Evolutionary conservation across 2,888 invertebrate genomes (phyloP).

Genomic region (Flabesymbios commensalis): DNA sequence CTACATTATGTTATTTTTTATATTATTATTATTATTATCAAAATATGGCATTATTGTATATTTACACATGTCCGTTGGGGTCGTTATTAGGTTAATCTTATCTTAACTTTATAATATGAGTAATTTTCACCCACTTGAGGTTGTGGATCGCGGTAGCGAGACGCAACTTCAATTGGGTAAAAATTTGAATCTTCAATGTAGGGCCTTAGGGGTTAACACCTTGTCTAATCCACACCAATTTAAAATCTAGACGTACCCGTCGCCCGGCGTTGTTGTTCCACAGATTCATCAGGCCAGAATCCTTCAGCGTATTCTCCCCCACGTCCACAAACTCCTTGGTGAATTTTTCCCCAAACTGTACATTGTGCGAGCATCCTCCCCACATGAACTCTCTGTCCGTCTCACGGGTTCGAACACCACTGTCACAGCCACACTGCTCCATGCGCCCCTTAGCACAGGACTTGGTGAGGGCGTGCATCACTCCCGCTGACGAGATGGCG

Average conservation of each 20-base stretch:
- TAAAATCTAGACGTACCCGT: conserved; percentile 71
- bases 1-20: too few species aligned
- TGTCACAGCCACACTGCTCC: conserved; percentile 86
- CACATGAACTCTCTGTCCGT: conserved; percentile 77
- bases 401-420: conserved; percentile 70
- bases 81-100: too few species aligned
- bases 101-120: too few species aligned
- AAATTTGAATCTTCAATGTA: too few species aligned
- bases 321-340: conserved; percentile 82
- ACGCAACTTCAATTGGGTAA: too few species aligned
- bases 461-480: conserved; percentile 84
- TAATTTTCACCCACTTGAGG: too few species aligned
- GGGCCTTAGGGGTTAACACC: too few species aligned
- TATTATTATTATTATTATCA: too few species aligned
- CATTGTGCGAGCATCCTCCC: conserved; percentile 88
- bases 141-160: too few species aligned
- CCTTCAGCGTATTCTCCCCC: conserved; percentile 72
- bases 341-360: conserved; percentile 78
- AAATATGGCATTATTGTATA: too few species aligned
- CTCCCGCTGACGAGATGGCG: conserved; percentile 85
- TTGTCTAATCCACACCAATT: too few species aligned
- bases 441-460: conserved; percentile 75
- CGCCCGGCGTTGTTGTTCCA: conserved; percentile 92
- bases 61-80: too few species aligned
- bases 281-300: conserved; percentile 82